A percentile compares a stretch with the other conserved stretches of the same genome.
These are phyloP conservation scores for Etheostoma nigrum DNA, from an alignment of 2,797 vertebrate species.

Conservation along the genomic window DNA sequence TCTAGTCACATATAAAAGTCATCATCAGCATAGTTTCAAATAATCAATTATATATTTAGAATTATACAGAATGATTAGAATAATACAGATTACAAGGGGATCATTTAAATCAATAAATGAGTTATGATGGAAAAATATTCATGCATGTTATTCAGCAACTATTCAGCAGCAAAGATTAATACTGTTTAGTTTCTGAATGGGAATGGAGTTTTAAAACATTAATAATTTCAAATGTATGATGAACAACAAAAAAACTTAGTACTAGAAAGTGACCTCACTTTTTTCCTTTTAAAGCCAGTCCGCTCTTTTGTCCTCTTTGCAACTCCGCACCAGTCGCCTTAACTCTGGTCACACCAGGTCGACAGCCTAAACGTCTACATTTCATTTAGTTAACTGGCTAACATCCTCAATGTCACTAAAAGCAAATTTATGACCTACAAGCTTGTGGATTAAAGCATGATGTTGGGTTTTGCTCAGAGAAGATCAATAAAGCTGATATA, in stretches of 20 bases:
- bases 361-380: constrained; percentile 53
- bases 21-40: not conserved
- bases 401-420: constrained; percentile 56
- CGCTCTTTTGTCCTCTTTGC: not conserved
- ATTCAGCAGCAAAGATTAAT: not conserved
- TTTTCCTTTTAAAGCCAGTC: not conserved
- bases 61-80: too few relatives aligned
- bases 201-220: not conserved
- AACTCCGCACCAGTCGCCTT: not conserved
- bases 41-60: not conserved
- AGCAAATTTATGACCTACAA: constrained; percentile 72
- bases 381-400: constrained; percentile 57
- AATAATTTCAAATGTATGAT: not conserved
- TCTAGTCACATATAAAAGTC: not conserved
- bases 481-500: constrained; percentile 91
- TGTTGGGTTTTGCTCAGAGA: constrained; percentile 82
- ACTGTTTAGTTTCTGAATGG: not conserved
- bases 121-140: not conserved
- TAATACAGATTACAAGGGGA: not conserved
- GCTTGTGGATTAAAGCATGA: constrained; percentile 75
- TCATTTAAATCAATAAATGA: not conserved
- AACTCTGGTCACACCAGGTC: not conserved
- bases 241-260: not conserved
- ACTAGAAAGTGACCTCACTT: not conserved
- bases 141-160: not conserved